Conservation (phyloP, 2,888 invertebrate genomes). For the Cephus nigrinus region DNA sequence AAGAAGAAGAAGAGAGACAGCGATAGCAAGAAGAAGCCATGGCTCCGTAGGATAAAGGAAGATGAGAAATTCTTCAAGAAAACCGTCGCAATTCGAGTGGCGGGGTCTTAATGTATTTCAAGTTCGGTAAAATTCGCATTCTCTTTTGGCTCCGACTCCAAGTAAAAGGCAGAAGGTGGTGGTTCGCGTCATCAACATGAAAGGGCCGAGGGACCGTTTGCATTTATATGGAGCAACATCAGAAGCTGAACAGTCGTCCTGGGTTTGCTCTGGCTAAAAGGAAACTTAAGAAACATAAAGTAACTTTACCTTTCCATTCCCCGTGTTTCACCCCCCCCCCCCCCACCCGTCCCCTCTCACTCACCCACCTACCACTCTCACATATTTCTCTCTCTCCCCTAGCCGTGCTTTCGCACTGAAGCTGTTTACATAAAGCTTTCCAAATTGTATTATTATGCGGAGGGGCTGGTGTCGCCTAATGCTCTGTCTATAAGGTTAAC, state of each 20-base stretch:
- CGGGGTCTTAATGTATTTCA: conserved; percentile 6
- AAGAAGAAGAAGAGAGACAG: conserved; percentile 8
- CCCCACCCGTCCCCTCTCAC: conserved; percentile 15
- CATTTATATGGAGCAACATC: conserved; percentile 51
- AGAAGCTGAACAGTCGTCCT: conserved; percentile 46
- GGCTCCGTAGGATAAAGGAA: no score
- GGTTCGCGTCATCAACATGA: conserved; percentile 45
- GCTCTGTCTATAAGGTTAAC: conserved; percentile 15
- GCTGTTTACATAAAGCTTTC: conserved; percentile 43
- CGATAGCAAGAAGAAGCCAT: no score
- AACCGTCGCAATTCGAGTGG: no score
- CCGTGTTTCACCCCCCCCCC: background rate
- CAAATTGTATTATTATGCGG: conserved; percentile 44
- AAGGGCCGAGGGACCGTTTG: conserved; percentile 45
- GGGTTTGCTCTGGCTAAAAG: conserved; percentile 42
- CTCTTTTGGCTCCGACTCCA: background rate
- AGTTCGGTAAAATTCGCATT: conserved; percentile 4
- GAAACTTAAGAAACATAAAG: conserved; percentile 52
- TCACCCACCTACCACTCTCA: conserved; percentile 26
- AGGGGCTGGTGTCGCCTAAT: conserved; percentile 23
- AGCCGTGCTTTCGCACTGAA: conserved; percentile 15
- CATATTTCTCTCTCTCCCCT: conserved; percentile 1
- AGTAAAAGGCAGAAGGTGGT: conserved; percentile 14
- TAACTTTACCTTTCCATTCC: conserved; percentile 41
- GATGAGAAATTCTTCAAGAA: no score